Conservation (phyloP, 2,888 invertebrate species). For the Clivina fossor region DNA sequence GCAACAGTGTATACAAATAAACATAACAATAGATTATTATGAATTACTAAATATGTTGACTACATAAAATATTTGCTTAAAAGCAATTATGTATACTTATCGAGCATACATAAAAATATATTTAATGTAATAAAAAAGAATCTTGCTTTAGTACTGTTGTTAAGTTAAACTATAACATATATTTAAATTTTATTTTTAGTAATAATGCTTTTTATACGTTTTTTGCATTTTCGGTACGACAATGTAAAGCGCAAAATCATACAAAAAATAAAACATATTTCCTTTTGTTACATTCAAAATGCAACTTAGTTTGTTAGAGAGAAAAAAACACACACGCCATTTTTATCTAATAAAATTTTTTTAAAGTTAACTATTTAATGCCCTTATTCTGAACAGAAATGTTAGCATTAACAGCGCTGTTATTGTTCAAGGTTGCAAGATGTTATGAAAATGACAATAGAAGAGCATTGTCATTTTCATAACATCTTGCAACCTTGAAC, state of each 20-base stretch:
- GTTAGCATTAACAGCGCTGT: too few relatives aligned
- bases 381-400: too few relatives aligned
- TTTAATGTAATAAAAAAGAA: constrained; percentile 17
- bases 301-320: constrained; percentile 18
- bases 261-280: not conserved
- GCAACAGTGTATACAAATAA: too few relatives aligned
- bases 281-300: constrained; percentile 17
- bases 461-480: too few relatives aligned
- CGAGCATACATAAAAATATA: constrained; percentile 19
- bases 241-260: constrained; percentile 12
- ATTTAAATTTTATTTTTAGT: constrained; percentile 23
- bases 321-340: constrained; percentile 22
- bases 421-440: too few relatives aligned
- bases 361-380: constrained; percentile 24
- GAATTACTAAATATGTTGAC: constrained; percentile 21
- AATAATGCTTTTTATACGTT: constrained; percentile 26
- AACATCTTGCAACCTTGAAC: too few relatives aligned
- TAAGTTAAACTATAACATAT: constrained; percentile 21
- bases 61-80: constrained; percentile 21
- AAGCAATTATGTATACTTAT: constrained; percentile 15
- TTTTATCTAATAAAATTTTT: constrained; percentile 22
- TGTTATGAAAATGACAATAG: too few relatives aligned
- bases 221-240: constrained; percentile 25
- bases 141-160: constrained; percentile 18
- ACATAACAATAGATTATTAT: not conserved